phyloP scores from a whole-genome alignment of 2,888 invertebrate genomes.

The Atethmia centrago region DNA sequence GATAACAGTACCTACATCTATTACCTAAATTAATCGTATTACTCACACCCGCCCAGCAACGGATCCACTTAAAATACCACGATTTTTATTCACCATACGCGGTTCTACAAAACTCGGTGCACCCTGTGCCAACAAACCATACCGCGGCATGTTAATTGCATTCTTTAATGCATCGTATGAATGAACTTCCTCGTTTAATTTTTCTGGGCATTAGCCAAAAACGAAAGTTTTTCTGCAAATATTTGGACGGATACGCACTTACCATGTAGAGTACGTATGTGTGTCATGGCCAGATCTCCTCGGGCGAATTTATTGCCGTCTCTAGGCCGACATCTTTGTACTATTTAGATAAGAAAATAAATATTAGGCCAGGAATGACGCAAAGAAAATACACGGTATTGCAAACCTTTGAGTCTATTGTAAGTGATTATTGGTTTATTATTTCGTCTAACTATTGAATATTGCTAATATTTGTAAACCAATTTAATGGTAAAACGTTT shows the following conservation, averaged over 20 bases:
- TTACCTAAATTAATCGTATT: conserved; percentile 27
- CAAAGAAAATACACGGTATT: conserved; percentile 57
- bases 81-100: neutral
- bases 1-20: neutral
- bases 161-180: conserved; percentile 73
- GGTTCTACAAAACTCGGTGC: neutral
- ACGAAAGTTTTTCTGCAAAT: conserved; percentile 79
- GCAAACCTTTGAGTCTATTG: conserved; percentile 43
- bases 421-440: conserved; percentile 50
- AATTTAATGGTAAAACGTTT: conserved; percentile 52
- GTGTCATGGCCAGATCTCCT: conserved; percentile 81
- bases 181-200: conserved; percentile 71
- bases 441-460: conserved; percentile 39
- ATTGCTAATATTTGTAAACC: conserved; percentile 38
- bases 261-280: conserved; percentile 73
- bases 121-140: neutral
- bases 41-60: conserved; percentile 36
- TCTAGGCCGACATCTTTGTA: conserved; percentile 76
- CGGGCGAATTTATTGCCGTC: conserved; percentile 78
- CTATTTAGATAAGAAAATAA: conserved; percentile 76
- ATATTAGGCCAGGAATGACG: conserved; percentile 71
- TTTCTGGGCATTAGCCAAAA: conserved; percentile 81
- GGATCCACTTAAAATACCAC: conserved; percentile 35
- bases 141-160: conserved; percentile 56
- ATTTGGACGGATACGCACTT: conserved; percentile 72